Evolutionary conservation across 1,140 invertebrate species (phyloP).

Genomic region (Drosophila gunungcola): DNA sequence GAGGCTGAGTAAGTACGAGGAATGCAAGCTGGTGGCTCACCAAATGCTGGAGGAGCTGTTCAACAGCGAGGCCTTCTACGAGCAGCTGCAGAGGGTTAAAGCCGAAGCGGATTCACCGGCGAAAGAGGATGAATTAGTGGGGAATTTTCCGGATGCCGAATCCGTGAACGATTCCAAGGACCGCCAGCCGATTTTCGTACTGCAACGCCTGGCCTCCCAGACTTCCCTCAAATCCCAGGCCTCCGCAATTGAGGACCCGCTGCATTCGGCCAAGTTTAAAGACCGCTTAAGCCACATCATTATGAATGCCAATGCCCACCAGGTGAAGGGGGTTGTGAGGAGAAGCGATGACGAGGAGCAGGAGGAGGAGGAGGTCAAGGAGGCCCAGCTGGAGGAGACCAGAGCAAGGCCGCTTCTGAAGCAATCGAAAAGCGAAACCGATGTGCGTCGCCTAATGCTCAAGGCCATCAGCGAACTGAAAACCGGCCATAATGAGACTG

Average conservation of each 20-base stretch:
- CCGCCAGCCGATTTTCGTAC: not conserved
- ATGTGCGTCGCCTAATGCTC: constrained; percentile 70
- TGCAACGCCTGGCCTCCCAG: constrained; percentile 40
- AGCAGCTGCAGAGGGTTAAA: constrained; percentile 40
- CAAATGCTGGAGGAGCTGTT: constrained; percentile 69
- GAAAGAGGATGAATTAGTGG: not conserved
- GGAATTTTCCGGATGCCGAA: not conserved
- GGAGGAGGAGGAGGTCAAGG: constrained; percentile 6
- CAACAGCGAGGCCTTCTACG: constrained; percentile 57
- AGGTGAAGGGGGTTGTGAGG: constrained; percentile 18
- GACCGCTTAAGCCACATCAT: constrained; percentile 72
- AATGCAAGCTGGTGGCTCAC: constrained; percentile 48
- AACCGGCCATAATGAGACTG: constrained; percentile 54
- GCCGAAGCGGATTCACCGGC: not conserved
- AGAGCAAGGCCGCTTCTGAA: constrained; percentile 58
- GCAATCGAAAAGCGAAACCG: constrained; percentile 82
- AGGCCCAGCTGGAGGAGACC: constrained; percentile 3
- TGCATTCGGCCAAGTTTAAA: constrained; percentile 80
- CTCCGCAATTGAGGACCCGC: constrained; percentile 68
- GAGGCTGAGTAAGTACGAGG: constrained; percentile 32
- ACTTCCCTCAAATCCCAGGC: constrained; percentile 44
- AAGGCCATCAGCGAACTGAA: constrained; percentile 74
- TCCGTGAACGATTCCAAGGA: not conserved
- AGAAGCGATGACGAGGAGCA: constrained; percentile 2
- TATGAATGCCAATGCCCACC: constrained; percentile 56